phyloP scores from a whole-genome alignment of 2,797 vertebrate genomes.

The Numenius phaeopus region DNA sequence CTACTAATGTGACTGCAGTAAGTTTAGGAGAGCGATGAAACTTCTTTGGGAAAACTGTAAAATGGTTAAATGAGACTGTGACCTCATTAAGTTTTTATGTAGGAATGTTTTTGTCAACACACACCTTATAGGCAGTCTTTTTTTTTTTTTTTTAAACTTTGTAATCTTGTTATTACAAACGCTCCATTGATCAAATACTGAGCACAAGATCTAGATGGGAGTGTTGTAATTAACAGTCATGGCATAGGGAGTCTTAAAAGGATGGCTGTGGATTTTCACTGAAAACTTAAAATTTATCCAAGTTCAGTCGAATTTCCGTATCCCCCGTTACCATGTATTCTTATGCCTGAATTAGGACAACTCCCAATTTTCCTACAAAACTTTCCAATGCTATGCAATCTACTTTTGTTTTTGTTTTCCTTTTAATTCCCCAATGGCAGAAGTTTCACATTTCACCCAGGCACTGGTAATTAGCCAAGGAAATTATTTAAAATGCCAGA shows the following conservation, averaged over 20 bases:
- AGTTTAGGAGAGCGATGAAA: neutral
- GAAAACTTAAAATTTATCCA: neutral
- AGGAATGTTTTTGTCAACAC: conserved; percentile 37
- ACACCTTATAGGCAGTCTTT: neutral
- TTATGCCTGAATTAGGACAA: conserved; percentile 10
- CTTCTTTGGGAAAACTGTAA: conserved; percentile 43
- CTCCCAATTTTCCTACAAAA: conserved; percentile 2
- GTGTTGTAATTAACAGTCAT: neutral
- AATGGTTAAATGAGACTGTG: conserved; percentile 14
- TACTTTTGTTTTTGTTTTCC: conserved; percentile 56
- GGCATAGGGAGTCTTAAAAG: neutral
- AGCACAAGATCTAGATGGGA: neutral
- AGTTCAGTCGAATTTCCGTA: neutral
- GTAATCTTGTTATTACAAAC: conserved; percentile 47
- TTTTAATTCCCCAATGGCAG: conserved; percentile 44
- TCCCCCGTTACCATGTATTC: neutral
- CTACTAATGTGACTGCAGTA: neutral
- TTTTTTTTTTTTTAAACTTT: neutral
- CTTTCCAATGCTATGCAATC: conserved; percentile 24
- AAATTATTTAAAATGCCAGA: conserved; percentile 69
- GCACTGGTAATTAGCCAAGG: conserved; percentile 63
- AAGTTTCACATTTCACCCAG: conserved; percentile 59
- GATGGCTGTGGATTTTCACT: neutral
- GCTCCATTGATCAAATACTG: conserved; percentile 29
- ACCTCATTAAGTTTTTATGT: conserved; percentile 49